These are phyloP conservation scores for Falco peregrinus DNA, from an alignment of 2,797 vertebrate species.

Conservation along the genomic window DNA sequence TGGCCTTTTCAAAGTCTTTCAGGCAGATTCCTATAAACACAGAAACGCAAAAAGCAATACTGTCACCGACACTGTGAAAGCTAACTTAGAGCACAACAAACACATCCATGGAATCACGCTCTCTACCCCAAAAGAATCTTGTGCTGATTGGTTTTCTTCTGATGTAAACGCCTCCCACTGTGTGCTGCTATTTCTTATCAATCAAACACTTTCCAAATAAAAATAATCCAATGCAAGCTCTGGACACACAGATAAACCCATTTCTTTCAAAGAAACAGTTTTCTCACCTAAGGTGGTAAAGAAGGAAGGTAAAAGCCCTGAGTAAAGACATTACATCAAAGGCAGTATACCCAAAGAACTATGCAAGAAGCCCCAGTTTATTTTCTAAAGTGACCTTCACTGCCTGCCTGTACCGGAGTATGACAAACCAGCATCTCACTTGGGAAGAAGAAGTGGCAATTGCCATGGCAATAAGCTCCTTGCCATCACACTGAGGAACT, in stretches of 20 bases:
- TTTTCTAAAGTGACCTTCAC: background rate
- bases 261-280: background rate
- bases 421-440: background rate
- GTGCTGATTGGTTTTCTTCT: background rate
- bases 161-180: background rate
- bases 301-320: background rate
- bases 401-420: background rate
- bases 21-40: background rate
- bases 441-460: background rate
- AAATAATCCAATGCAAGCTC: background rate
- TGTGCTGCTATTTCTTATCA: background rate
- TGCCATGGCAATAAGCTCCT: background rate
- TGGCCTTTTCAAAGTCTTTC: background rate
- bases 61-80: background rate
- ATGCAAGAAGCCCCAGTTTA: background rate
- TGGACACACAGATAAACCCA: background rate
- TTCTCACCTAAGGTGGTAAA: background rate
- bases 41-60: background rate
- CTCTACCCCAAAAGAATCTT: background rate
- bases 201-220: background rate
- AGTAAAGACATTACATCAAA: background rate
- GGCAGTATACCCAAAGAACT: background rate
- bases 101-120: accelerated
- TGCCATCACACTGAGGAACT: background rate
- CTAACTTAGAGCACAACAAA: background rate